Conservation (phyloP, 2,113 vertebrate genomes). For the Meleagris gallopavo region DNA sequence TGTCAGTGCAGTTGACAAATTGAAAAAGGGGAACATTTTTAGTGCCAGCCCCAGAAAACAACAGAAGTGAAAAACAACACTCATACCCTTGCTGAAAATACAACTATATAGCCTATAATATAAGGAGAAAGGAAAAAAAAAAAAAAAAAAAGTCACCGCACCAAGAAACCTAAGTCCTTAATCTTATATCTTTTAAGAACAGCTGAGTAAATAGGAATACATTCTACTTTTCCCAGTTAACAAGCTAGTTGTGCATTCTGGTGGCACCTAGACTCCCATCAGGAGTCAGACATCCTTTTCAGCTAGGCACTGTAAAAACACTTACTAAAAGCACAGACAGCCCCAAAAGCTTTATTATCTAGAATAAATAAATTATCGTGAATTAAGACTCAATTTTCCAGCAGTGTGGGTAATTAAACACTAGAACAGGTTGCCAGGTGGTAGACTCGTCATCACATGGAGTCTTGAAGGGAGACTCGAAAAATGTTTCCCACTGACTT, state of each 20-base stretch:
- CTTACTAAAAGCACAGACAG: conserved; percentile 44
- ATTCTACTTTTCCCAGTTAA: conserved; percentile 20
- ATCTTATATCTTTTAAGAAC: conserved; percentile 21
- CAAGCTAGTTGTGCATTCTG: conserved; percentile 49
- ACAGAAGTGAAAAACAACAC: conserved; percentile 18
- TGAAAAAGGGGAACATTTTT: conserved; percentile 51
- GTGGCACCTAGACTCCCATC: conserved; percentile 9
- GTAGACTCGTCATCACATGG: background rate
- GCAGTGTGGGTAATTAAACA: conserved; percentile 30
- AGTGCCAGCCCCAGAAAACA: conserved; percentile 33
- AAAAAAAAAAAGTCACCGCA: background rate
- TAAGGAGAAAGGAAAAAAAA: background rate
- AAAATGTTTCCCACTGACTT: background rate
- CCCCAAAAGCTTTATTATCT: conserved; percentile 50
- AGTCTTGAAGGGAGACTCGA: background rate
- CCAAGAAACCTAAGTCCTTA: background rate
- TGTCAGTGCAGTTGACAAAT: conserved; percentile 52
- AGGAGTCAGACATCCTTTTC: conserved; percentile 31
- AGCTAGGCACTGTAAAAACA: conserved; percentile 33
- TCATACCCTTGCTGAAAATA: conserved; percentile 12
- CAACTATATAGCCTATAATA: background rate
- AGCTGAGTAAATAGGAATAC: background rate
- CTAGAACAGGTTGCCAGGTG: conserved; percentile 23
- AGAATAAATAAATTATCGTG: conserved; percentile 55
- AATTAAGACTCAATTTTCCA: conserved; percentile 44